A percentile compares a stretch with the other conserved stretches of the same genome.
These are phyloP conservation scores for Rhynchophorus ferrugineus DNA, from an alignment of 1,140 invertebrate species.

Conservation along the genomic window DNA sequence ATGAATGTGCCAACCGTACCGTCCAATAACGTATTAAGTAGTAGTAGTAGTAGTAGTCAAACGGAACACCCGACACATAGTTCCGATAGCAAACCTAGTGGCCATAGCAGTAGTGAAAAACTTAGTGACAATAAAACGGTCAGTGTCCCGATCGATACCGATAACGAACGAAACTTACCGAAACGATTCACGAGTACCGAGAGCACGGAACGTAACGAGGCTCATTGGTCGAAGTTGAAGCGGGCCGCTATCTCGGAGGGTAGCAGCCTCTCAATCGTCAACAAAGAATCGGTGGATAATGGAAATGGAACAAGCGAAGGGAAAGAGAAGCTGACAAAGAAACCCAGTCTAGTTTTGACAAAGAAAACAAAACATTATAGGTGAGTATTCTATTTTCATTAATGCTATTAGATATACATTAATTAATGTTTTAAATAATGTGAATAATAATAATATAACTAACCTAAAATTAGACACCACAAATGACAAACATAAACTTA, in stretches of 20 bases:
- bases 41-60: neutral
- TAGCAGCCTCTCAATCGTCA: constrained; percentile 18
- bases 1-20: constrained; percentile 12
- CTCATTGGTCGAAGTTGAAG: constrained; percentile 50
- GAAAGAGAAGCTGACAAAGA: constrained; percentile 1
- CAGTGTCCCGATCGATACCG: neutral
- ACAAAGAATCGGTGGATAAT: constrained; percentile 34
- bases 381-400: constrained; percentile 11
- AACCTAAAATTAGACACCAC: too few relatives aligned
- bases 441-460: too few relatives aligned
- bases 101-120: constrained; percentile 11
- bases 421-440: too few relatives aligned
- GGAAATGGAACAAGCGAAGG: constrained; percentile 1
- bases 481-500: neutral
- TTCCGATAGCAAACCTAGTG: constrained; percentile 2
- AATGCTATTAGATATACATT: too few relatives aligned
- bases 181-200: constrained; percentile 12
- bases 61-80: neutral
- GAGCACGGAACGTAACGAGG: constrained; percentile 28
- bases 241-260: constrained; percentile 45
- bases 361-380: constrained; percentile 58
- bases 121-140: constrained; percentile 2
- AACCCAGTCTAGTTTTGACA: constrained; percentile 29
- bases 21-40: constrained; percentile 23
- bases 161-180: neutral